phyloP scores from a whole-genome alignment of 2,888 invertebrate species.

The Spodoptera exigua region DNA sequence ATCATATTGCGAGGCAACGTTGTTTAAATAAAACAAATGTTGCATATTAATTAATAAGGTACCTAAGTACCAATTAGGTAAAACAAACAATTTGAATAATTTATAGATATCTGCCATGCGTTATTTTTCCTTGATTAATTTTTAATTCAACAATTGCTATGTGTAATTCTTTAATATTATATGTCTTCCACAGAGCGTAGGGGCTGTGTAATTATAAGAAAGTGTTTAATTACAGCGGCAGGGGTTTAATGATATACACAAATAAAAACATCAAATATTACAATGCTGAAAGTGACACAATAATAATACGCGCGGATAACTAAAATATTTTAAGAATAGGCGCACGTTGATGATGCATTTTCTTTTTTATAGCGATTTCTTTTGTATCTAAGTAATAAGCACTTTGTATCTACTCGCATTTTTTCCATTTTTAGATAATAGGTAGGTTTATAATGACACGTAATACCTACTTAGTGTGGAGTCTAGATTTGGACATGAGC shows the following conservation, averaged over 20 bases:
- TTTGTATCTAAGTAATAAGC: too few species aligned
- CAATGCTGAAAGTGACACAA: constrained; percentile 53
- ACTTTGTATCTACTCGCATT: too few species aligned
- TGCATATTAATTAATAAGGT: too few species aligned
- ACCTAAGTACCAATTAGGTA: too few species aligned
- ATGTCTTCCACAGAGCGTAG: constrained; percentile 13
- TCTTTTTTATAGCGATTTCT: neutral
- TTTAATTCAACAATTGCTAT: too few species aligned
- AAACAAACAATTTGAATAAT: constrained; percentile 1
- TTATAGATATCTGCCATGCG: neutral
- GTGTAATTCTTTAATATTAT: constrained; percentile 18
- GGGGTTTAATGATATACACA: constrained; percentile 32
- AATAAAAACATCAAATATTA: constrained; percentile 40
- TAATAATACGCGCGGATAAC: constrained; percentile 29
- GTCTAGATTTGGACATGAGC: too few species aligned
- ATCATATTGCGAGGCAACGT: too few species aligned
- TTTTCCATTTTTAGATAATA: too few species aligned
- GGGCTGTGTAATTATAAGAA: constrained; percentile 38
- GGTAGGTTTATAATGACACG: too few species aligned
- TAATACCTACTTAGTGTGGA: too few species aligned
- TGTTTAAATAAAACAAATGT: too few species aligned
- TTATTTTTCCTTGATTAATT: too few species aligned
- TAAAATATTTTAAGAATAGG: constrained; percentile 31
- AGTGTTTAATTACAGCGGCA: constrained; percentile 34
- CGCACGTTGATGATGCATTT: constrained; percentile 7